A percentile compares a stretch with the other conserved stretches of the same genome.
phyloP scores from a whole-genome alignment of 2,113 vertebrate genomes.

The Aptenodytes forsteri region DNA sequence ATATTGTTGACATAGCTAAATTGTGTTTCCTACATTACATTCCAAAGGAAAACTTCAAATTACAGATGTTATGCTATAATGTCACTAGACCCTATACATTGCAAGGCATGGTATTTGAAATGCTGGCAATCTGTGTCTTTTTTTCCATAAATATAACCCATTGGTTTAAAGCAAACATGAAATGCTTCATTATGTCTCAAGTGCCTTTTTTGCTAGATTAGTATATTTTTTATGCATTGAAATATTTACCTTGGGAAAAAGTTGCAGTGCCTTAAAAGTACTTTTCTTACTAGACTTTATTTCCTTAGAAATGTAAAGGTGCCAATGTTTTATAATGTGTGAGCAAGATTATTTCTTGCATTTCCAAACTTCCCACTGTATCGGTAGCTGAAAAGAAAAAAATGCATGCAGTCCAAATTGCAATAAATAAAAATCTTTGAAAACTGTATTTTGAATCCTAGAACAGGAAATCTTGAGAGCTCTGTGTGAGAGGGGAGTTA shows the following conservation, averaged over 20 bases:
- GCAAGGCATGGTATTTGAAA: conserved; percentile 74
- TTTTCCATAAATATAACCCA: conserved; percentile 66
- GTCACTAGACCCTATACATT: conserved; percentile 78
- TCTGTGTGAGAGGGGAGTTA: conserved; percentile 1
- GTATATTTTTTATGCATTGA: conserved; percentile 25
- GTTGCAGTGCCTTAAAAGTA: conserved; percentile 22
- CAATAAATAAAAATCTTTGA: conserved; percentile 56
- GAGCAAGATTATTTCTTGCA: conserved; percentile 14
- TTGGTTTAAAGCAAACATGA: conserved; percentile 37
- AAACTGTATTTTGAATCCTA: conserved; percentile 34
- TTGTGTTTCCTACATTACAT: conserved; percentile 81
- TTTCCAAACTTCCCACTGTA: conserved; percentile 22
- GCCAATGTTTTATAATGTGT: conserved; percentile 13
- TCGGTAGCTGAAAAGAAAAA: conserved; percentile 47
- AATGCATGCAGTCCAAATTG: conserved; percentile 41
- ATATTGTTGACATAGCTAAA: conserved; percentile 82
- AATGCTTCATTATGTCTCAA: conserved; percentile 19
- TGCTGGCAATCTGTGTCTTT: conserved; percentile 57
- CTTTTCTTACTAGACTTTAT: conserved; percentile 41
- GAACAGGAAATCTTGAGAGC: conserved; percentile 15
- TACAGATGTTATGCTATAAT: conserved; percentile 80
- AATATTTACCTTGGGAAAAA: conserved; percentile 54
- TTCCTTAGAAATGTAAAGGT: conserved; percentile 66
- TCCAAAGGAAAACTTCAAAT: conserved; percentile 80
- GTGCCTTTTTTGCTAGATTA: neutral